Base-by-base conservation (phyloP, 2,888 invertebrate species). In the Halictus quadricinctus region DNA sequence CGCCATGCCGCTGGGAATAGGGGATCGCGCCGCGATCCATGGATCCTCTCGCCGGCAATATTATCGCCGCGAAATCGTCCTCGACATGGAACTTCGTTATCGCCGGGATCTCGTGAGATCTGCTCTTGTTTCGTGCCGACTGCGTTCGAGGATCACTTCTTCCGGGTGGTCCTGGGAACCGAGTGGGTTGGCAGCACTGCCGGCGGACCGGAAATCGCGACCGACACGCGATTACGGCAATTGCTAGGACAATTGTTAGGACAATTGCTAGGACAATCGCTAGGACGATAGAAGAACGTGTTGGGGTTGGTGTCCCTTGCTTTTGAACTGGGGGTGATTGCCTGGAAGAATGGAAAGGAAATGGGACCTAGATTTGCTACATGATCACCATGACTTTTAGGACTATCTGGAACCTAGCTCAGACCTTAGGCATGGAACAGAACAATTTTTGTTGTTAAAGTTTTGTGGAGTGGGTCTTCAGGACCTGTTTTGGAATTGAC, bases 111-210 rank as follows among this genome's bases (percentile, higher is more conserved):
- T 88, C 87, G 79, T 77, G 83, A 82, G 82, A 81, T 87, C 85
- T 81, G 76, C 41, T 81, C 74, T 60, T 43, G 74, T 48, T 77
- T 48, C 64, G 66, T 72, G 25, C n/a, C 50, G 75, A 54, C 54
- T 54, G 3, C 18, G 48, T 41, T 72, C n/a, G 54, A 72, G 21
- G 74, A 64, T 75, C 69, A 36, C 76, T 64, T 86, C 81, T 82
- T 81, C 78, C 85, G 85, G 89, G 87, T 87, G 89, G 86, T 86
- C 88, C 76, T 72, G 76, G 54, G 64, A 81, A 81, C 29, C 70
- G 46, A 83, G 74, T 80, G 50, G 69, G 69, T 83, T 29, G 64
- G 70, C 84, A 82, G 87, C 81, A 76, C 73, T 69, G 72, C 72
- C 66, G 60, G n/a, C 46, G 25, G 58, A 75, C 12, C 70, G 76